Base-by-base conservation (phyloP, 1,140 invertebrate species). In the Eueides isabella region DNA sequence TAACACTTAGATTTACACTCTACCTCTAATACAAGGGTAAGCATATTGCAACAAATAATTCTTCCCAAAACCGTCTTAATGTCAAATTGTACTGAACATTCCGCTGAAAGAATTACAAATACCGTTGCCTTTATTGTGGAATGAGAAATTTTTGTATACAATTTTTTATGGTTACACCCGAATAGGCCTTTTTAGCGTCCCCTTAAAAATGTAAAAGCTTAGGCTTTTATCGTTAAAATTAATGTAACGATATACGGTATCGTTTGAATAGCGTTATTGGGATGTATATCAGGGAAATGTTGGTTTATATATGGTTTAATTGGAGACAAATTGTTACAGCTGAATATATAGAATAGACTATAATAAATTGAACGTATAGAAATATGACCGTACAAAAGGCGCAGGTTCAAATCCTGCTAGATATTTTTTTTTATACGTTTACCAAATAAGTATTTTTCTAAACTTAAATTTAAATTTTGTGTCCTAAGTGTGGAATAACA, bases 221-320 rank as follows among this genome's bases (percentile, higher is more conserved):
- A 76, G 71, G 80, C 86, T 78, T 85, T 87, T 84, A 84, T 89
- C 85, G 83, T 91, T 87, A 90, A 87, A 89, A 89, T 89, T 89
- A 91, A 91, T 91, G 87, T 89, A 76, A 88, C 81, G 87, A 83
- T 86, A 84, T 72, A 81, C 76, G 73, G 71, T 81, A 71, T 82
- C 77, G 80, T 83, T 82, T 72, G 48, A 55, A 55, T 23, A 23
- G 1, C 48, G 23, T 55, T 55, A 55, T 55, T 55, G 48, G 48
- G 48, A 55, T 55, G 2, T 55, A 44, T 44, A n/a, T 44, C 41
- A 44, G 41, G 3, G 48, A 23, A 11, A 4, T 69, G 55, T 61
- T 19, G 29, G 38, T 67, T 26, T 26, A 55, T 26, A 9, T 26
- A 55, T 4, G 19, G 0, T 26, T 55, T 55, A 55, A 55, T 55